Conservation (phyloP, 1,140 invertebrate genomes). For the Aradophagus sp. region DNA sequence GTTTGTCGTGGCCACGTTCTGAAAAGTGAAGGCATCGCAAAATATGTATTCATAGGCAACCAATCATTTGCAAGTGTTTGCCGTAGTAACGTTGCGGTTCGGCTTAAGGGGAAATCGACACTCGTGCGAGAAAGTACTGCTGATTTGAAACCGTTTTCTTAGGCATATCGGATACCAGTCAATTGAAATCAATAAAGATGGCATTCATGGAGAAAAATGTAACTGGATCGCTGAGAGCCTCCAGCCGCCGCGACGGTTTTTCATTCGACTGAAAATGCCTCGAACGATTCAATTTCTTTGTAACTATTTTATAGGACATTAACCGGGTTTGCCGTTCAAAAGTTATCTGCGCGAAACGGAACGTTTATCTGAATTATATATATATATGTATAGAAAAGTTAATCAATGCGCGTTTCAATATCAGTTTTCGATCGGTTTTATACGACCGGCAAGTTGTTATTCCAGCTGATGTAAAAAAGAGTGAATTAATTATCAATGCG, state of each 20-base stretch:
- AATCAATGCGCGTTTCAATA: too few relatives aligned
- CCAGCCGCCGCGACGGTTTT: too few relatives aligned
- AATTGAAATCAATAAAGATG: conserved; percentile 25
- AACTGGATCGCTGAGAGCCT: neutral
- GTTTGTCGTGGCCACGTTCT: conserved; percentile 11
- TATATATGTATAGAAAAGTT: too few relatives aligned
- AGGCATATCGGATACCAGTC: conserved; percentile 7
- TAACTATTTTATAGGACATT: too few relatives aligned
- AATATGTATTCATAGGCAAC: conserved; percentile 28
- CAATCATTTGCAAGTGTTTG: conserved; percentile 37
- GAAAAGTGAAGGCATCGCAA: conserved; percentile 27
- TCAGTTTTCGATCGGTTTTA: too few relatives aligned
- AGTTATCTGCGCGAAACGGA: too few relatives aligned
- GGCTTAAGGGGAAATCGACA: conserved; percentile 30
- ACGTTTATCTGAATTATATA: too few relatives aligned
- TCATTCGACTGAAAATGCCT: neutral
- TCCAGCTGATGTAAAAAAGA: too few relatives aligned
- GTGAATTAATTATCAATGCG: too few relatives aligned
- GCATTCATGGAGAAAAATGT: neutral
- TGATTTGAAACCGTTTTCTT: conserved; percentile 34
- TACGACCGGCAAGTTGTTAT: too few relatives aligned
- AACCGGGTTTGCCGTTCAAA: too few relatives aligned
- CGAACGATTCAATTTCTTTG: too few relatives aligned
- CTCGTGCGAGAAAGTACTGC: conserved; percentile 41
- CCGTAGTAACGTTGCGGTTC: conserved; percentile 7